These are phyloP conservation scores for Haemorhous mexicanus DNA, from an alignment of 2,113 vertebrate species.

Conservation along the genomic window DNA sequence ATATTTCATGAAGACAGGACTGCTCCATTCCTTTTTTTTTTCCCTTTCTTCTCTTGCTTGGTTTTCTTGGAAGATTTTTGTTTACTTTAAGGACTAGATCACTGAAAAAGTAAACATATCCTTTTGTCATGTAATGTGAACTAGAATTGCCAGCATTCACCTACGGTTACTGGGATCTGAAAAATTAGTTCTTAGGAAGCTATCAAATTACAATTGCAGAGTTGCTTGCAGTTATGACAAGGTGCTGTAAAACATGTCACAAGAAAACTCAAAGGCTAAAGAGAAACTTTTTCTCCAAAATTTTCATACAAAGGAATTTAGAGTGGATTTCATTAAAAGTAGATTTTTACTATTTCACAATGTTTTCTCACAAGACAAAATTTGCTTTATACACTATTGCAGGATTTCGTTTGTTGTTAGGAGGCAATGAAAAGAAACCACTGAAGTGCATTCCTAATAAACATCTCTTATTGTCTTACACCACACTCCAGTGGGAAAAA, in stretches of 20 bases:
- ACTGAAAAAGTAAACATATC: neutral
- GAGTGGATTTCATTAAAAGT: neutral
- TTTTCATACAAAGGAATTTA: neutral
- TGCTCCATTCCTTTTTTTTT: neutral
- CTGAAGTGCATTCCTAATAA: neutral
- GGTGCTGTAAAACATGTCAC: neutral
- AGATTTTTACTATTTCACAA: neutral
- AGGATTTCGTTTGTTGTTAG: neutral
- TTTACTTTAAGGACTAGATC: neutral
- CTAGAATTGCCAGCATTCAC: neutral
- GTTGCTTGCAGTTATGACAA: neutral
- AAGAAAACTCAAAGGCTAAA: neutral
- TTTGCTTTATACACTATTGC: neutral
- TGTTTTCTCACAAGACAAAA: neutral
- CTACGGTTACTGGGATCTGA: neutral
- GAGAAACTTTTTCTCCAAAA: neutral
- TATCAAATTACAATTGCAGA: neutral
- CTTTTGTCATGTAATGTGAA: neutral
- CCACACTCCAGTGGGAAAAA: neutral
- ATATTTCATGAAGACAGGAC: neutral
- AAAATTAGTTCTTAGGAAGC: neutral
- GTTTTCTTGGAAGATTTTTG: neutral
- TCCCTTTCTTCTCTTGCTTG: neutral
- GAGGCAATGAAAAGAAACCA: neutral
- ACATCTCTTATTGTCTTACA: neutral